Conservation (phyloP, 2,113 vertebrate species). For the Melozone crissalis region DNA sequence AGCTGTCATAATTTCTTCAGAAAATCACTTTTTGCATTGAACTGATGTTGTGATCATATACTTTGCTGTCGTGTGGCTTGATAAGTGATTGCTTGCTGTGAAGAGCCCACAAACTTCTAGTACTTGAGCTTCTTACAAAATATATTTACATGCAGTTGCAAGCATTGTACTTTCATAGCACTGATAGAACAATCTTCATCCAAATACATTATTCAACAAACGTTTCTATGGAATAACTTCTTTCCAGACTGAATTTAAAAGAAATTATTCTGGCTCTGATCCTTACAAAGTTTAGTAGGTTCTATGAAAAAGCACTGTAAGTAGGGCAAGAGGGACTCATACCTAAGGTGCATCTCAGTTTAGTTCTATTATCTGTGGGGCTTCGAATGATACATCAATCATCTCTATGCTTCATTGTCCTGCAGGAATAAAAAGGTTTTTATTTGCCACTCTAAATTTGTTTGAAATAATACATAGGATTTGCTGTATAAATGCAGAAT, state of each 20-base stretch:
- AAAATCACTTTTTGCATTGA: not conserved
- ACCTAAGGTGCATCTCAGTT: not conserved
- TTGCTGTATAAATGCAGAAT: not conserved
- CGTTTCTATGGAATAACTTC: not conserved
- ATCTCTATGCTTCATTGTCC: not conserved
- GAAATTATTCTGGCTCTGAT: not conserved
- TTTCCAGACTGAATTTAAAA: not conserved
- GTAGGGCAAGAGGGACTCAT: not conserved
- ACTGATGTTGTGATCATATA: not conserved
- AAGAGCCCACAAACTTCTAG: not conserved
- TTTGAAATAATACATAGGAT: not conserved
- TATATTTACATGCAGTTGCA: not conserved
- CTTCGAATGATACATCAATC: not conserved
- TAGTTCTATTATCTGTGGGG: not conserved
- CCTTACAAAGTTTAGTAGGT: not conserved
- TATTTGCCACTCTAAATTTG: not conserved
- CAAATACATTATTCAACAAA: conserved; percentile 23
- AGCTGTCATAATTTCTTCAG: not conserved
- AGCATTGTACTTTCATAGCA: not conserved
- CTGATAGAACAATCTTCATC: not conserved
- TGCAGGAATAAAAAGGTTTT: not conserved
- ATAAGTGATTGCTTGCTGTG: not conserved
- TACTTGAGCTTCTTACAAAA: not conserved
- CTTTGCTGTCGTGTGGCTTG: not conserved
- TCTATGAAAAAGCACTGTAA: not conserved